Evolutionary conservation across 2,797 vertebrate genomes (phyloP), one percentile per base, ranked within the genome.

Genomic region (Percopsis omiscomaycus): DNA sequence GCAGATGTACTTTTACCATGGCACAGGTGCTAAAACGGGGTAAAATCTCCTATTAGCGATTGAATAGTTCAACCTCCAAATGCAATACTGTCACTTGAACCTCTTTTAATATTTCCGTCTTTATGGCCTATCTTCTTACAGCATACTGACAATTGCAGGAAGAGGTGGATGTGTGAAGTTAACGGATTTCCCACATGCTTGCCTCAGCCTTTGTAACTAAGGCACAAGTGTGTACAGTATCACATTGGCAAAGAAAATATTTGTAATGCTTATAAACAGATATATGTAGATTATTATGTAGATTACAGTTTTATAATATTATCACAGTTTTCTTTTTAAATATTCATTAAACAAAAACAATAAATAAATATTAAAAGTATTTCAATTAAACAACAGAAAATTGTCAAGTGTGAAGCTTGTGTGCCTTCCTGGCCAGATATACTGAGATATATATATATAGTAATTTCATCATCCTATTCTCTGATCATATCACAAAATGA

Each of bases 131-230:
- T 42, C 9, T 9, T 22, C 9, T 42, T 42, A 42, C 9, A 9
- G 37, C 9, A 9, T 42, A 42, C 37, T 42, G 37, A 42, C 22
- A 22, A 42, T 42, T 42, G 37, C 37, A 42, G 37, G 37, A 42
- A 9, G 37, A 42, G 9, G 37, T 42, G 32, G 32, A 37, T 37
- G 32, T 4, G 32, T 37, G 37, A 22, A 37, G 48, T 4, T 8
- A 37, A 56, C 56, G 28, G 42, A 53, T 62, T 29, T 51, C 48
- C 29, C 15, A 55, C 48, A 65, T 13, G 3, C n/a, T 1, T 27
- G 1, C 11, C 1, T 13, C 15, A 28, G 5, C 13, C 12, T 30
- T 42, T 47, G 14, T 11, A 55, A 14, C 55, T 42, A 49, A 45
- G 28, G 61, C 28, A 56, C 42, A 47, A 59, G 14, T 22, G 28